Evolutionary conservation across 1,140 invertebrate species (phyloP).

Genomic region (Bombus confusus): DNA sequence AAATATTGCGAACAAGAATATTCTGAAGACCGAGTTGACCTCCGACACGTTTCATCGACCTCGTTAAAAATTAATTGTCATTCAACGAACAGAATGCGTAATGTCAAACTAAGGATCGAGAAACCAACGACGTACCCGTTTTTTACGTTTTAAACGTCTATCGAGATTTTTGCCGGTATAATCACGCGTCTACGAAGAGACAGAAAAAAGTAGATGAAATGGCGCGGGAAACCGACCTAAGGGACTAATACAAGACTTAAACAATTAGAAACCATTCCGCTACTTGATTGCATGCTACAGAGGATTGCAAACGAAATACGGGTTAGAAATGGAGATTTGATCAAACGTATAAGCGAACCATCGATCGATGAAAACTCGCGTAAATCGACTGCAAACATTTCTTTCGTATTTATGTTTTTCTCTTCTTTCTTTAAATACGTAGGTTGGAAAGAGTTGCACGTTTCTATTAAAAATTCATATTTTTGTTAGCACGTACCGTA

Average conservation of each 20-base stretch:
- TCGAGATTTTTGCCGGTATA: neutral
- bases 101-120: neutral
- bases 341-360: neutral
- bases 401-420: neutral
- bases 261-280: slow-evolving; percentile 39
- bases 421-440: neutral
- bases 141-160: neutral
- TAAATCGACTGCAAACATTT: neutral
- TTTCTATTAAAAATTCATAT: too few relatives aligned
- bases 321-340: slow-evolving; percentile 17
- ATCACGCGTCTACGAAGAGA: slow-evolving; percentile 2
- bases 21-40: neutral
- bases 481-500: neutral
- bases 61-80: slow-evolving; percentile 28
- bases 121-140: neutral
- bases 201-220: slow-evolving; percentile 12
- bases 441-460: neutral
- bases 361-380: neutral
- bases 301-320: slow-evolving; percentile 61
- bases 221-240: slow-evolving; percentile 19
- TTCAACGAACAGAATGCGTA: neutral
- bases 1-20: slow-evolving; percentile 1
- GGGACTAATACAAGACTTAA: slow-evolving; percentile 26
- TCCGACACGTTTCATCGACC: neutral
- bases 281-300: slow-evolving; percentile 57